A percentile compares a stretch with the other conserved stretches of the same genome.
phyloP scores from a whole-genome alignment of 2,797 vertebrate genomes.

The Tapera naevia region DNA sequence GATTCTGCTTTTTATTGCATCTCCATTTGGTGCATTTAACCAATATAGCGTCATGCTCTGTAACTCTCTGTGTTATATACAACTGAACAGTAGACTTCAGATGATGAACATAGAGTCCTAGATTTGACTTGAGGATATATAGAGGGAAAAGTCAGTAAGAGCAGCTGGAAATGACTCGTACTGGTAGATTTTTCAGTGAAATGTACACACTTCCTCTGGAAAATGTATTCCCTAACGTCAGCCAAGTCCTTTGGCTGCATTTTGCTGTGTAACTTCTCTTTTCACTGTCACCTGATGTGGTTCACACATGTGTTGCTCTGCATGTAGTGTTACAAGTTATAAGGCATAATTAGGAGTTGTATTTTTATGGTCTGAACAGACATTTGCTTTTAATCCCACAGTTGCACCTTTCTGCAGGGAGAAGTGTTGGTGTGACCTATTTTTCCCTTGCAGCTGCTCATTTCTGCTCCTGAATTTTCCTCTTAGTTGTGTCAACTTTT shows the following conservation, averaged over 20 bases:
- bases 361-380: not conserved
- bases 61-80: not conserved
- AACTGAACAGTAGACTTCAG: not conserved
- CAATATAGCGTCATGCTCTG: not conserved
- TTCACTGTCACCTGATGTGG: not conserved
- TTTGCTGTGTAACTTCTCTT: not conserved
- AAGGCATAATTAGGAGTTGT: not conserved
- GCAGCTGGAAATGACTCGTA: not conserved
- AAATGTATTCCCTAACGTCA: not conserved
- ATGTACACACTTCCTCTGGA: not conserved
- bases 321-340: not conserved
- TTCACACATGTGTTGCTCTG: not conserved
- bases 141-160: not conserved
- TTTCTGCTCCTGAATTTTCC: not conserved
- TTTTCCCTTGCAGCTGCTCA: constrained; percentile 15
- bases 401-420: not conserved
- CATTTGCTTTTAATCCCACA: not conserved
- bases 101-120: accelerated
- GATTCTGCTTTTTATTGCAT: not conserved
- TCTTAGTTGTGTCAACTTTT: not conserved
- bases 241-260: not conserved
- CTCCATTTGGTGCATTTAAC: not conserved
- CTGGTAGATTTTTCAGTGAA: not conserved
- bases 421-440: constrained; percentile 17
- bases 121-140: not conserved